Evolutionary conservation across 2,797 vertebrate species (phyloP).

Genomic region (Molossus alvarezi): DNA sequence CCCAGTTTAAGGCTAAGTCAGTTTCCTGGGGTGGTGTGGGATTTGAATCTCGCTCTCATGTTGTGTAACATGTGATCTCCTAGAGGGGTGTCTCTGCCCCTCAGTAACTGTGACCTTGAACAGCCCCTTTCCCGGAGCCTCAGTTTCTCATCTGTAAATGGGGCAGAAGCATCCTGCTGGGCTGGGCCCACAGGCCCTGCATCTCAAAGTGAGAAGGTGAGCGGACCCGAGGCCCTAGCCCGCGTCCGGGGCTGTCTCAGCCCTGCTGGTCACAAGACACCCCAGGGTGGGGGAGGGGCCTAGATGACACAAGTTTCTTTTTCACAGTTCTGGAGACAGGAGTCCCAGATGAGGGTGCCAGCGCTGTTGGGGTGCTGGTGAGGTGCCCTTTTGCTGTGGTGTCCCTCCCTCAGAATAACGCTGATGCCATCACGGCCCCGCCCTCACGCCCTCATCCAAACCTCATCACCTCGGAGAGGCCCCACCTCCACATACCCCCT

Average conservation of each 20-base stretch:
- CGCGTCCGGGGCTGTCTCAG: not conserved
- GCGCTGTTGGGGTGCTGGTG: accelerated
- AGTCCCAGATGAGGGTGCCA: not conserved
- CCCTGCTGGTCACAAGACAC: not conserved
- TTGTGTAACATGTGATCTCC: no score
- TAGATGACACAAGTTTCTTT: not conserved
- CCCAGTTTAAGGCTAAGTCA: not conserved
- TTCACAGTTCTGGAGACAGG: not conserved
- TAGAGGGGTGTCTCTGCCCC: not conserved
- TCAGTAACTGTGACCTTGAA: not conserved
- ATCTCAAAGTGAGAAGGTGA: not conserved
- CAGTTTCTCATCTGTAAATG: not conserved
- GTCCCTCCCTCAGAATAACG: not conserved
- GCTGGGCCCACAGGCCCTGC: not conserved
- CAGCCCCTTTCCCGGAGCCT: no score
- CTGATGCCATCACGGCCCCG: no score
- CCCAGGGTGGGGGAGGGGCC: not conserved
- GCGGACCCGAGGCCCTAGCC: not conserved
- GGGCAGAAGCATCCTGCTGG: no score
- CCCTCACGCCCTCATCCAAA: not conserved
- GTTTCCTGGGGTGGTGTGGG: not conserved
- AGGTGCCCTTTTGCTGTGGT: not conserved
- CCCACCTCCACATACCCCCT: not conserved
- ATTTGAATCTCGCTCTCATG: not conserved
- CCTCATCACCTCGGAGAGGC: not conserved